Evolutionary conservation across 1,140 invertebrate species (phyloP).

Genomic region (Meteorus sp.): DNA sequence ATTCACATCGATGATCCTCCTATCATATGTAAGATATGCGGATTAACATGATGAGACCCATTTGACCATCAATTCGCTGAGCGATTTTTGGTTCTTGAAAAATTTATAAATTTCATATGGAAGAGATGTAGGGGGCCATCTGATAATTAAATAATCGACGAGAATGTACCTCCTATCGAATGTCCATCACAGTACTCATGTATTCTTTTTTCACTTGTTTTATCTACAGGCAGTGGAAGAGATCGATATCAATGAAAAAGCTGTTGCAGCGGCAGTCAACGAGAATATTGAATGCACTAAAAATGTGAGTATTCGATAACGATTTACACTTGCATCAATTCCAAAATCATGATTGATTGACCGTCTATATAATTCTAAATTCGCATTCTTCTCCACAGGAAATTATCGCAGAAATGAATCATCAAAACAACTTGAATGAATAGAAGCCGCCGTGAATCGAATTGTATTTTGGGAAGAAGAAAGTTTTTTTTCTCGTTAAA

Average conservation of each 20-base stretch:
- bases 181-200: conserved; percentile 1
- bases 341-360: too few species aligned
- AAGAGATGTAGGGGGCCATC: conserved; percentile 56
- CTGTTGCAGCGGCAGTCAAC: conserved; percentile 53
- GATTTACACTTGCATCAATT: too few species aligned
- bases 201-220: conserved; percentile 13
- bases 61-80: conserved; percentile 37
- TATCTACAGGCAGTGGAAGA: conserved; percentile 51
- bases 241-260: conserved; percentile 55
- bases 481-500: conserved; percentile 60
- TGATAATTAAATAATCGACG: conserved; percentile 35
- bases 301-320: conserved; percentile 55
- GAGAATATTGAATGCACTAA: conserved; percentile 51
- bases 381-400: conserved; percentile 48
- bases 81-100: conserved; percentile 41
- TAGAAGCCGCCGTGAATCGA: conserved; percentile 51
- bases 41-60: conserved; percentile 51
- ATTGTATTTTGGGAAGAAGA: conserved; percentile 59
- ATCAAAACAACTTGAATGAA: conserved; percentile 55
- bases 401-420: conserved; percentile 53
- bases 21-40: not conserved
- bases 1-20: too few species aligned
- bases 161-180: not conserved
- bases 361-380: too few species aligned
- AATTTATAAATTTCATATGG: conserved; percentile 39